A percentile compares a stretch with the other conserved stretches of the same genome.
These are phyloP conservation scores for Platyura marginata DNA, from an alignment of 1,140 invertebrate species.

Conservation along the genomic window DNA sequence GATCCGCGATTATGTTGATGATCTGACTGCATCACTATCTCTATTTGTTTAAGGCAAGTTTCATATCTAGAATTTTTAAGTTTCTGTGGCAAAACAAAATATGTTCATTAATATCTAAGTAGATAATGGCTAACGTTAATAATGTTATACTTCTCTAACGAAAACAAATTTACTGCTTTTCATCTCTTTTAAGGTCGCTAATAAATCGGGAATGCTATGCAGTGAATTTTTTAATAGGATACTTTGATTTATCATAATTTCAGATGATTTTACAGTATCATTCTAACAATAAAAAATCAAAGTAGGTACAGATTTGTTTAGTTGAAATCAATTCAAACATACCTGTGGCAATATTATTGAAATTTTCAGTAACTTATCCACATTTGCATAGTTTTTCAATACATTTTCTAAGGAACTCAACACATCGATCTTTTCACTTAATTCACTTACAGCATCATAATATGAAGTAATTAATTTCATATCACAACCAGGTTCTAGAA, in stretches of 20 bases:
- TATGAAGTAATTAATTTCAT: slow-evolving; percentile 41
- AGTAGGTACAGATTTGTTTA: too few species aligned
- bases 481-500: slow-evolving; percentile 64
- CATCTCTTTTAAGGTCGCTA: neutral
- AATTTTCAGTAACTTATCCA: neutral
- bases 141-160: neutral
- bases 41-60: slow-evolving; percentile 27
- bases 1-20: slow-evolving; percentile 37
- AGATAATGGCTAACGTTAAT: neutral
- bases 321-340: too few species aligned
- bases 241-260: neutral
- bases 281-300: neutral
- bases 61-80: neutral
- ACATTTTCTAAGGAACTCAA: too few species aligned
- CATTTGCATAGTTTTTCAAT: neutral
- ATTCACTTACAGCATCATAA: slow-evolving; percentile 52
- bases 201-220: neutral
- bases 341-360: neutral
- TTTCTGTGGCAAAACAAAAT: neutral
- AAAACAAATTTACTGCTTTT: neutral
- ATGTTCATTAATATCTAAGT: neutral
- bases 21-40: slow-evolving; percentile 50
- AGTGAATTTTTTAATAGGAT: neutral
- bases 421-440: too few species aligned
- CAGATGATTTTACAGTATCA: neutral